These are phyloP conservation scores for Aplodontia rufa DNA, from an alignment of 2,113 vertebrate species.

Conservation along the genomic window DNA sequence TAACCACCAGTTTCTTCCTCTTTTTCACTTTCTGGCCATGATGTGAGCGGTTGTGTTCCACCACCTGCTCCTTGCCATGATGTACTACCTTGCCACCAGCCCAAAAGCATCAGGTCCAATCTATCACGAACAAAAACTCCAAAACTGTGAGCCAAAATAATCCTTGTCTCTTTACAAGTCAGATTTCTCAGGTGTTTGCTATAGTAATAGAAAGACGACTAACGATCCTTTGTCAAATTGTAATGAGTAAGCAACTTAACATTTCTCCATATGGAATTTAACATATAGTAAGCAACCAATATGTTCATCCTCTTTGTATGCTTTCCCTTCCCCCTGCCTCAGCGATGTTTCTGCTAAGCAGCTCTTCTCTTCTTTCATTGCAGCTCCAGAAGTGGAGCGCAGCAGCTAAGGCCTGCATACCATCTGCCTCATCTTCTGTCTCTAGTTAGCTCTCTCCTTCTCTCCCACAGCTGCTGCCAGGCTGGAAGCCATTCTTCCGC, in stretches of 20 bases:
- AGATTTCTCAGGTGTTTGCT: background rate
- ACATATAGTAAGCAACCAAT: background rate
- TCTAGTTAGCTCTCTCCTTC: background rate
- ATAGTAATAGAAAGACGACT: background rate
- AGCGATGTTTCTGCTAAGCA: background rate
- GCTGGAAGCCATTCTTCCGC: background rate
- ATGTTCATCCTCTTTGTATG: background rate
- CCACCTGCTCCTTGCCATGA: background rate
- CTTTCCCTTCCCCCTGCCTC: background rate
- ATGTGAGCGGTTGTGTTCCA: background rate
- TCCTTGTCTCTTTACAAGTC: background rate
- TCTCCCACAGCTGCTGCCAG: background rate
- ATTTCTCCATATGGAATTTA: background rate
- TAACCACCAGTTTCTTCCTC: background rate
- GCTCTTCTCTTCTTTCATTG: background rate
- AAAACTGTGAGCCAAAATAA: background rate
- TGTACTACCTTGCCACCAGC: background rate
- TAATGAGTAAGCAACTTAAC: background rate
- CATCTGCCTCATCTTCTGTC: background rate
- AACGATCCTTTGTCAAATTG: background rate
- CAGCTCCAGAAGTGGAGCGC: background rate
- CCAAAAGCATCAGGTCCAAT: background rate
- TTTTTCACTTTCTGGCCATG: background rate
- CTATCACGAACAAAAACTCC: background rate
- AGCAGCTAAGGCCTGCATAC: background rate